Percentiles rank a stretch among this genome's conserved stretches.
phyloP scores from a whole-genome alignment of 2,888 invertebrate species.

The Lasioglossum figueresi region DNA sequence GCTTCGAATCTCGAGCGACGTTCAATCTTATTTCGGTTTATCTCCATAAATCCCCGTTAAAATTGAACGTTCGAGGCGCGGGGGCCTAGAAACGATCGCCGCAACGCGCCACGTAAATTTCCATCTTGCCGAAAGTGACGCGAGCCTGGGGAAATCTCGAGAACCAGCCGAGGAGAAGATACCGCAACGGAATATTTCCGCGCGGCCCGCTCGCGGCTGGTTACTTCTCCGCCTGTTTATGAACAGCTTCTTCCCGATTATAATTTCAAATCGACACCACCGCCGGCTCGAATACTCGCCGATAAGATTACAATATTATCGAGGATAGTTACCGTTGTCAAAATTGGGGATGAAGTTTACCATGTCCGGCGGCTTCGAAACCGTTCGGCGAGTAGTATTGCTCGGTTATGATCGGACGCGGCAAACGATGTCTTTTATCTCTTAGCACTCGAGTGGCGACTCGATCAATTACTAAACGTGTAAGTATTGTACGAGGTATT shows the following conservation, averaged over 20 bases:
- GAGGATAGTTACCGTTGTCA: neutral
- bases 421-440: too few relatives aligned
- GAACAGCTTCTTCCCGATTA: conserved; percentile 41
- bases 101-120: conserved; percentile 53
- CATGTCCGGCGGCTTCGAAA: too few relatives aligned
- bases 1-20: conserved; percentile 61
- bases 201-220: conserved; percentile 1
- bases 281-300: neutral
- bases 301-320: neutral
- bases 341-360: too few relatives aligned
- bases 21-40: conserved; percentile 73
- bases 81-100: conserved; percentile 22
- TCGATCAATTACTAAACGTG: too few relatives aligned
- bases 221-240: conserved; percentile 39
- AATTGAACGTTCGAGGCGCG: conserved; percentile 63
- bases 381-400: too few relatives aligned
- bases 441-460: too few relatives aligned
- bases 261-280: conserved; percentile 47
- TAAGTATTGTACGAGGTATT: too few relatives aligned
- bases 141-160: conserved; percentile 1
- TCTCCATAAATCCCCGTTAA: conserved; percentile 74
- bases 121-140: conserved; percentile 64
- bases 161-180: conserved; percentile 2
- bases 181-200: conserved; percentile 52
- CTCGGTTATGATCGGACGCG: too few relatives aligned